Evolutionary conservation across 2,797 vertebrate genomes (phyloP).

Genomic region (Enteromius afrohamiltoni): DNA sequence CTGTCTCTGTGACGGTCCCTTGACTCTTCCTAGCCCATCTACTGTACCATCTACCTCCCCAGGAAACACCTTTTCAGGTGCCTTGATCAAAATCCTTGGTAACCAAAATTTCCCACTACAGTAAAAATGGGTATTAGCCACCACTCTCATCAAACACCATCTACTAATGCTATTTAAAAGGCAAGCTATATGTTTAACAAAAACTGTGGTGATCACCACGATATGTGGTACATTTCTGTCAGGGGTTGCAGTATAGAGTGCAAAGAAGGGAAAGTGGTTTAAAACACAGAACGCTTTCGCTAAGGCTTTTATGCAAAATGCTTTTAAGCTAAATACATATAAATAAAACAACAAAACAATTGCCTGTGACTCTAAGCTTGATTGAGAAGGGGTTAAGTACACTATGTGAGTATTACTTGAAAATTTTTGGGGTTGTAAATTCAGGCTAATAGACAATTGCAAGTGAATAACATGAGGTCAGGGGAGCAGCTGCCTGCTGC

Average conservation of each 20-base stretch:
- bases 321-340: neutral
- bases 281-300: neutral
- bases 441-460: neutral
- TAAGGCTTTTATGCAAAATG: neutral
- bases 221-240: neutral
- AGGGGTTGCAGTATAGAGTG: neutral
- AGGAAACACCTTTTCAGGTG: neutral
- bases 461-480: slow-evolving; percentile 33
- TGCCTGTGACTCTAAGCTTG: neutral
- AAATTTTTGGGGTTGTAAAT: neutral
- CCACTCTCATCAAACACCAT: neutral
- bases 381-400: neutral
- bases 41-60: neutral
- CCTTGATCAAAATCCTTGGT: neutral
- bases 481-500: slow-evolving; percentile 50
- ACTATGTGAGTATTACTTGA: neutral
- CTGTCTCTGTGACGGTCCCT: neutral
- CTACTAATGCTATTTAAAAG: neutral
- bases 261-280: neutral
- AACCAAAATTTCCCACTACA: neutral
- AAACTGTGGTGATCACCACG: neutral
- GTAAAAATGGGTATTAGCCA: neutral
- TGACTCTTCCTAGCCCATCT: neutral
- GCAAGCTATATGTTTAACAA: neutral
- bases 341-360: slow-evolving; percentile 5